Evolutionary conservation across 1,140 invertebrate genomes (phyloP).

Genomic region (Adoxophyes honmai): DNA sequence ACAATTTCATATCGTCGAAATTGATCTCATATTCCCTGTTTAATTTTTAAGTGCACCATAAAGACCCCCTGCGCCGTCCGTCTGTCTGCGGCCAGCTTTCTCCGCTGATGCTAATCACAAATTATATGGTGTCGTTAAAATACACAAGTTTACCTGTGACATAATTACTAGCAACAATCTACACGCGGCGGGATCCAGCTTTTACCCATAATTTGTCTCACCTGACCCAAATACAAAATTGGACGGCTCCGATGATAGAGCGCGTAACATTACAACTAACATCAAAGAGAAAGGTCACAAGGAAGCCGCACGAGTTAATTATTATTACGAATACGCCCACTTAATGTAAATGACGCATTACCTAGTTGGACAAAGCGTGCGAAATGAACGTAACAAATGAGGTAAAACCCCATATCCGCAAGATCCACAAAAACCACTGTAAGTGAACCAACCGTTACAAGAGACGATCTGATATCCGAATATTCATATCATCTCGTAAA

Average conservation of each 20-base stretch:
- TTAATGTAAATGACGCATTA: constrained; percentile 11
- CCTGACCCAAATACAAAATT: background rate
- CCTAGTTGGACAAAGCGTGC: background rate
- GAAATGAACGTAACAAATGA: constrained; percentile 7
- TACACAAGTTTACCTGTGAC: background rate
- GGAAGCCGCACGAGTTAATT: constrained; percentile 6
- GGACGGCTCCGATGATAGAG: background rate
- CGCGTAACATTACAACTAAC: background rate
- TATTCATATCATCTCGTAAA: constrained; percentile 9
- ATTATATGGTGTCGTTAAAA: constrained; percentile 14
- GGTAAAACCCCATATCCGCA: background rate
- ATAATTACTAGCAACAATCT: background rate
- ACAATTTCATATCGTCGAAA: background rate
- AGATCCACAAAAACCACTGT: background rate
- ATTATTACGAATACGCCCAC: constrained; percentile 11
- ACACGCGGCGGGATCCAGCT: background rate
- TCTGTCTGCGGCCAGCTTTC: constrained; percentile 3
- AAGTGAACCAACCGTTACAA: constrained; percentile 10
- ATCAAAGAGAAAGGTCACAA: background rate
- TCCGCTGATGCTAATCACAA: constrained; percentile 6
- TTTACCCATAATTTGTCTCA: background rate
- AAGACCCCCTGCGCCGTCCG: background rate
- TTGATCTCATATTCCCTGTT: constrained; percentile 3
- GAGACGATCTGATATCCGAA: constrained; percentile 9
- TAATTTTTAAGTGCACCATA: background rate